phyloP scores from a whole-genome alignment of 2,888 invertebrate species.

The Amiota minor region DNA sequence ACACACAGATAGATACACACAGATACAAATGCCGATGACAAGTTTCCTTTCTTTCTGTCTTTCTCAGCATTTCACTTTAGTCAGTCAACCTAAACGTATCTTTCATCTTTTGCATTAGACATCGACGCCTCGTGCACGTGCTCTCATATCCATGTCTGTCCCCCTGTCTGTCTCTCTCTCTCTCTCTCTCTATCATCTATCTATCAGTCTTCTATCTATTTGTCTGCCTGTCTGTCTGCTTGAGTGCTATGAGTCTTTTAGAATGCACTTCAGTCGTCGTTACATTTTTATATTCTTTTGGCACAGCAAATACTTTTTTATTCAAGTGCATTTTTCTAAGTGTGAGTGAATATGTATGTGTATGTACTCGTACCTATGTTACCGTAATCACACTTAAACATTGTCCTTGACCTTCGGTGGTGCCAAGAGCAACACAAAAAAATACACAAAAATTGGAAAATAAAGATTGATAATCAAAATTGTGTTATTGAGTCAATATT shows the following conservation, averaged over 20 bases:
- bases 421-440: not conserved
- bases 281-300: slow-evolving; percentile 31
- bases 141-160: no score
- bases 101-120: slow-evolving; percentile 21
- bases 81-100: slow-evolving; percentile 27
- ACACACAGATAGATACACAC: not conserved
- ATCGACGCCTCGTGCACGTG: not conserved
- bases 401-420: slow-evolving; percentile 28
- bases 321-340: slow-evolving; percentile 1
- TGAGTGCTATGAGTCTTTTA: slow-evolving; percentile 4
- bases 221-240: no score
- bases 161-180: not conserved
- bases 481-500: no score
- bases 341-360: not conserved
- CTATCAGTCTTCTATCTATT: no score
- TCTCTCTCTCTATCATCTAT: not conserved
- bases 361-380: slow-evolving; percentile 35
- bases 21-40: slow-evolving; percentile 14
- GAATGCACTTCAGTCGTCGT: slow-evolving; percentile 42
- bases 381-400: slow-evolving; percentile 32
- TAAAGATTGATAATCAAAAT: no score
- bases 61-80: slow-evolving; percentile 19
- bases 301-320: slow-evolving; percentile 27
- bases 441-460: not conserved
- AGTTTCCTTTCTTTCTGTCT: not conserved